These are phyloP conservation scores for Sebastes oblongus DNA, from an alignment of 2,797 vertebrate species.

Conservation along the genomic window DNA sequence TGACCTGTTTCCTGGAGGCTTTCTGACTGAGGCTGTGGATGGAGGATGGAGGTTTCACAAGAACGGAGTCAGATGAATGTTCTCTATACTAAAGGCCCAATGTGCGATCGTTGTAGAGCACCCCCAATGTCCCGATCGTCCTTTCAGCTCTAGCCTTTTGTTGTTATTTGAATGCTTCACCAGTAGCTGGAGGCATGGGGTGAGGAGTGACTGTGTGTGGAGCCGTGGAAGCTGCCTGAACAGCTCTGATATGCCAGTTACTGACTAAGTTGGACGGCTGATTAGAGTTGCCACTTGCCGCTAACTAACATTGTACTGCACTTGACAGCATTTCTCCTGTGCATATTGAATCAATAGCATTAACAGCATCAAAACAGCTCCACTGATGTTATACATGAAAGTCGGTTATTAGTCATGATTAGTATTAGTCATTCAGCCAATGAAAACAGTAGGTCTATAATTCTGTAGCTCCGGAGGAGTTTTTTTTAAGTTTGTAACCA, in stretches of 20 bases:
- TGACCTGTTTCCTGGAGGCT: slow-evolving; percentile 77
- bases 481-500: background rate
- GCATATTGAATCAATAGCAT: background rate
- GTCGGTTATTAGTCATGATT: background rate
- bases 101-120: background rate
- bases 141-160: slow-evolving; percentile 6
- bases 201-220: background rate
- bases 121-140: background rate
- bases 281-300: background rate
- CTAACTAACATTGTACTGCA: background rate
- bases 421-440: background rate
- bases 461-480: background rate
- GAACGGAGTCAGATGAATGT: slow-evolving; percentile 42
- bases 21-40: slow-evolving; percentile 45
- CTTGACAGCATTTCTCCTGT: background rate
- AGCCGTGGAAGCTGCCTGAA: background rate
- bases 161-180: background rate
- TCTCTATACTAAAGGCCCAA: background rate
- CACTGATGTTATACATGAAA: background rate
- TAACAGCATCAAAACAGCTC: background rate
- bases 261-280: slow-evolving; percentile 1
- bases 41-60: slow-evolving; percentile 43
- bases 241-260: background rate
- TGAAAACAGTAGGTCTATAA: background rate
- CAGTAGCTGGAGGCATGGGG: background rate